Evolutionary conservation across 2,888 invertebrate genomes (phyloP).

Genomic region (Callyntrura guangdongensis): DNA sequence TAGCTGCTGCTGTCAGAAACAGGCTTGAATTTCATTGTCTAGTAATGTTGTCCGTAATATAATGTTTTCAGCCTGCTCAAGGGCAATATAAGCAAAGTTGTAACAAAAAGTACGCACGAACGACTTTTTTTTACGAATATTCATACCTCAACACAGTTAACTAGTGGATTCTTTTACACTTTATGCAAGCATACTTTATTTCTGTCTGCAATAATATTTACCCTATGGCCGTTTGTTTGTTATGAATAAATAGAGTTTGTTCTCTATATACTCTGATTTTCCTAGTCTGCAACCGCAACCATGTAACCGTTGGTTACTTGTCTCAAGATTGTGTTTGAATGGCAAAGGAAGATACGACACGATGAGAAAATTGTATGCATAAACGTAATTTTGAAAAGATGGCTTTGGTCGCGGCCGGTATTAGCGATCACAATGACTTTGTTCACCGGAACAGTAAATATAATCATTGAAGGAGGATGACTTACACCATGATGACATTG

Average conservation of each 20-base stretch:
- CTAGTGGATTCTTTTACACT: not conserved
- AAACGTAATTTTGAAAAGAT: slow-evolving; percentile 1
- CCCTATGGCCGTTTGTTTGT: too few relatives aligned
- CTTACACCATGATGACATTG: slow-evolving; percentile 19
- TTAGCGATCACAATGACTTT: slow-evolving; percentile 7
- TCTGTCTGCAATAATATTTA: not conserved
- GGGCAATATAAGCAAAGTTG: slow-evolving; percentile 27
- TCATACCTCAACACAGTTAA: not conserved
- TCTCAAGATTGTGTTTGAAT: too few relatives aligned
- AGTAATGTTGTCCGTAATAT: not conserved
- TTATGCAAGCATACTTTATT: slow-evolving; percentile 2
- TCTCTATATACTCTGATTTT: not conserved
- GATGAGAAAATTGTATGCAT: not conserved
- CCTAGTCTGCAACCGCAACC: not conserved
- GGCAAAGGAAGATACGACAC: not conserved
- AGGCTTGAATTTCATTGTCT: not conserved
- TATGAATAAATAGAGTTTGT: too few relatives aligned
- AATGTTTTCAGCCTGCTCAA: not conserved
- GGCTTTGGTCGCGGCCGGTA: not conserved
- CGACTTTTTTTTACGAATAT: slow-evolving; percentile 14
- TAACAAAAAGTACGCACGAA: slow-evolving; percentile 13
- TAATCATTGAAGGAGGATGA: slow-evolving; percentile 46
- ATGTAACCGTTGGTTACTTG: not conserved
- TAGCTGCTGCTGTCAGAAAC: slow-evolving; percentile 3
- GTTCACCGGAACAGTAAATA: slow-evolving; percentile 7